phyloP scores from a whole-genome alignment of 2,113 vertebrate genomes.

The Podarcis muralis region DNA sequence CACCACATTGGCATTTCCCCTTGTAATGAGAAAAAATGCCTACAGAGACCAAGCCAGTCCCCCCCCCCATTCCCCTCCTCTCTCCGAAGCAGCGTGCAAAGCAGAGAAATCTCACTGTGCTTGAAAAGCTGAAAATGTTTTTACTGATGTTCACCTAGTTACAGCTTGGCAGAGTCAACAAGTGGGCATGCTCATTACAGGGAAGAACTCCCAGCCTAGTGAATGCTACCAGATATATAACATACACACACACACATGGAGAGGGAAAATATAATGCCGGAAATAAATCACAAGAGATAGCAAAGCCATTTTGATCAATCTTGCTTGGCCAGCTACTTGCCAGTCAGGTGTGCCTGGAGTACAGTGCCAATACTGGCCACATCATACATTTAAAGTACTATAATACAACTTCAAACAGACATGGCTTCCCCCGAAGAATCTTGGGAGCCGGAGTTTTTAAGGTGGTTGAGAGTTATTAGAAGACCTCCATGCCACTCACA shows the following conservation, averaged over 20 bases:
- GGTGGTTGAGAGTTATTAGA: no score
- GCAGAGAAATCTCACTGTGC: conserved; percentile 13
- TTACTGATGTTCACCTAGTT: not conserved
- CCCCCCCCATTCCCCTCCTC: conserved; percentile 47
- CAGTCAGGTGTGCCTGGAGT: no score
- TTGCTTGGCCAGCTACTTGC: not conserved
- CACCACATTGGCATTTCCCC: conserved; percentile 78
- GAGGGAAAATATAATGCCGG: not conserved
- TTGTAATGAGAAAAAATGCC: conserved; percentile 83
- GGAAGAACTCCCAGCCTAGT: not conserved
- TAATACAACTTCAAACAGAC: not conserved
- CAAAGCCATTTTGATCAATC: conserved; percentile 41
- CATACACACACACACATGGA: not conserved
- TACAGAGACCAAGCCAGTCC: conserved; percentile 57
- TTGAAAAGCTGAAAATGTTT: not conserved
- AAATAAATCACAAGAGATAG: conserved; percentile 32
- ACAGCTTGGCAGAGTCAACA: conserved; percentile 16
- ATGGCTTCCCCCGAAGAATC: no score
- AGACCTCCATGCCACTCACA: no score
- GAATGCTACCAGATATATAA: not conserved
- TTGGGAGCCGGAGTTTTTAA: no score
- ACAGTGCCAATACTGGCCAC: no score
- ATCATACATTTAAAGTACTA: no score
- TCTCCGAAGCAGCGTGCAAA: conserved; percentile 46
- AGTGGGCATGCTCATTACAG: not conserved